Evolutionary conservation across 1,140 invertebrate species (phyloP).

Genomic region (Hesperophylax magnus): DNA sequence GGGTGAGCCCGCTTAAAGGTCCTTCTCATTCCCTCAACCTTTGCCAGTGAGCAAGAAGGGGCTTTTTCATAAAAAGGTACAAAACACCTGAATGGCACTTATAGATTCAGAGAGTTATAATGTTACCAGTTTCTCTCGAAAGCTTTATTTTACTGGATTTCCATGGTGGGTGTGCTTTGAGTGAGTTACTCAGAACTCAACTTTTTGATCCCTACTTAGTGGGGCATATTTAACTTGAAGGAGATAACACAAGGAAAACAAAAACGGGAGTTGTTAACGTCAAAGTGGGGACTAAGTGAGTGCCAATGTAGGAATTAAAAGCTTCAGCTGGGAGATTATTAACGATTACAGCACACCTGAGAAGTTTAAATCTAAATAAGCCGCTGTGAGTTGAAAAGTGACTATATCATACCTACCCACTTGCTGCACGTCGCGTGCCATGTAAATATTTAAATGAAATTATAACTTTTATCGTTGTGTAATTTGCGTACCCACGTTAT

Average conservation of each 20-base stretch:
- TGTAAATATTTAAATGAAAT: no score
- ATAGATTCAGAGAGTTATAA: no score
- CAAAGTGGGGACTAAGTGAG: slow-evolving; percentile 6
- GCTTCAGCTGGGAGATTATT: slow-evolving; percentile 16
- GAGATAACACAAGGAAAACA: slow-evolving; percentile 51
- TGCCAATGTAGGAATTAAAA: slow-evolving; percentile 27
- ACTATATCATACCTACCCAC: no score
- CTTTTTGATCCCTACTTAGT: slow-evolving; percentile 51
- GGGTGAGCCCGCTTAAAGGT: slow-evolving; percentile 40
- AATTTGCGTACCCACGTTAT: no score
- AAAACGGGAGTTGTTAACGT: slow-evolving; percentile 18
- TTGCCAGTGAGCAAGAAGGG: neutral
- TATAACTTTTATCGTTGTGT: no score
- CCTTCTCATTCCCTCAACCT: neutral
- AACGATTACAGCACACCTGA: neutral
- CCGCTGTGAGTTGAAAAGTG: neutral
- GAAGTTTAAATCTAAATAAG: slow-evolving; percentile 4
- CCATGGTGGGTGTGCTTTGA: neutral
- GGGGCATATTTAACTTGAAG: slow-evolving; percentile 48
- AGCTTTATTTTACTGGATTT: neutral
- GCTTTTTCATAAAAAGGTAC: neutral
- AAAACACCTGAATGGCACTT: neutral
- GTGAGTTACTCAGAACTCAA: slow-evolving; percentile 46
- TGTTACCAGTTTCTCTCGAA: neutral
- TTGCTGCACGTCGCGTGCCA: no score